A percentile compares a stretch with the other conserved stretches of the same genome.
Conservation (phyloP, 1,140 invertebrate genomes). For the Neuroterus valhalla region DNA sequence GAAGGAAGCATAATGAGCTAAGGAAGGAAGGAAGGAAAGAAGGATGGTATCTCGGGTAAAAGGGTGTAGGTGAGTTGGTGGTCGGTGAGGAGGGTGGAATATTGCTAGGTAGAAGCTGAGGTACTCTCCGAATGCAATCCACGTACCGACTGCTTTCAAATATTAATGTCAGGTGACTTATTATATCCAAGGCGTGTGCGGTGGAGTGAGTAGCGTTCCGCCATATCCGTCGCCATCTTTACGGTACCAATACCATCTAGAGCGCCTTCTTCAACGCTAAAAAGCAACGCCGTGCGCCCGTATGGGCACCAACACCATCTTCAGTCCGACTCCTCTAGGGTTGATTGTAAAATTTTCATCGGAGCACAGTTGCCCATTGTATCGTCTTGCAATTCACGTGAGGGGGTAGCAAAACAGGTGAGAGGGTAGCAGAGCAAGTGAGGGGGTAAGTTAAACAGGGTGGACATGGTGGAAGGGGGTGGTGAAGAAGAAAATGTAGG, state of each 20-base stretch:
- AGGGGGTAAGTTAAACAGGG: slow-evolving; percentile 28
- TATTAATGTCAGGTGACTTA: slow-evolving; percentile 77
- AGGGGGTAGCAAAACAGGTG: slow-evolving; percentile 28
- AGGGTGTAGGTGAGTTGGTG: slow-evolving; percentile 40
- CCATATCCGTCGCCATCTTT: slow-evolving; percentile 55
- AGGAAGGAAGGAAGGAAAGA: slow-evolving; percentile 21
- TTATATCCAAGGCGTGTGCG: slow-evolving; percentile 72
- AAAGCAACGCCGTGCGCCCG: slow-evolving; percentile 47
- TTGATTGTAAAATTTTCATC: slow-evolving; percentile 71
- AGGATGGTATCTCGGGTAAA: slow-evolving; percentile 45
- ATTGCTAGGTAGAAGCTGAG: slow-evolving; percentile 41
- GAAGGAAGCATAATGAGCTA: slow-evolving; percentile 46
- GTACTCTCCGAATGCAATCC: slow-evolving; percentile 72
- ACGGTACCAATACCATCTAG: not conserved
- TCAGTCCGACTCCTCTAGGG: slow-evolving; percentile 60
- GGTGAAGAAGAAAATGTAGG: slow-evolving; percentile 51
- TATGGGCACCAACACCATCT: slow-evolving; percentile 42
- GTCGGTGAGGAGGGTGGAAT: slow-evolving; percentile 48
- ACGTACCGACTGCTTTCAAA: slow-evolving; percentile 75
- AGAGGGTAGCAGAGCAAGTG: slow-evolving; percentile 7
- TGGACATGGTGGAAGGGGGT: not conserved
- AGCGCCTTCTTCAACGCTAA: slow-evolving; percentile 47
- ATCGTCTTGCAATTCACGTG: slow-evolving; percentile 57
- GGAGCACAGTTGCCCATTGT: slow-evolving; percentile 65
- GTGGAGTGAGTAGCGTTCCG: slow-evolving; percentile 65